Base-by-base conservation (phyloP, 1,140 invertebrate species). In the Vanessa atalanta region DNA sequence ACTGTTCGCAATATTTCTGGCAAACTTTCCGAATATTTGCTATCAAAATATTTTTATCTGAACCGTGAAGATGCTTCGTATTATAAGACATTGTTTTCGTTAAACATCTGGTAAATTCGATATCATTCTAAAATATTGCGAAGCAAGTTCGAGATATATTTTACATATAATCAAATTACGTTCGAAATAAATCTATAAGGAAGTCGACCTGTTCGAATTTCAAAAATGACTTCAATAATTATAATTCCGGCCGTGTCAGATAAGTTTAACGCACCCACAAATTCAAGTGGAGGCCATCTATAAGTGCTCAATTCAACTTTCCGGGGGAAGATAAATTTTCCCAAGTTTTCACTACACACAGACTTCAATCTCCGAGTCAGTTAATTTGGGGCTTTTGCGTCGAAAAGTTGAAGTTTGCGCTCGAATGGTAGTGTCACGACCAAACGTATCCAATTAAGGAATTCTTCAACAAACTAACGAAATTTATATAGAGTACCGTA, bases 391-490 rank as follows among this genome's bases (percentile, higher is more conserved):
- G 70, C 51, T 47, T 72, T 72, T 71, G 43, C 61, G 65, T 71
- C 65, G 72, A 51, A 65, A 70, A 75, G 57, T 69, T 55, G 66
- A 73, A 73, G 57, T 73, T 74, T 74, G 47, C 68, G 50, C 68
- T 77, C 75, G 20, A 68, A 72, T 76, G 68, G 67, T 57, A 63
- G 72, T 79, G 78, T 77, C 78, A 77, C 53, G 60, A 73, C 64
- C 69, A 76, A 74, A 60, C 72, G 72, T 74, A 75, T 75, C 78
- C 78, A 79, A 79, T 79, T 77, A 79, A 77, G 70, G 72, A 69
- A 79, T 76, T 79, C 78, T 77, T 79, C 72, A 76, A 67, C 65
- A 48, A 71, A 73, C 63, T 70, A 16, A 57, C 55, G 26, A 51
- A 75, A 75, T 75, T 75, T 75, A 70, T 75, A 72, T 65, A 60